A percentile compares a stretch with the other conserved stretches of the same genome.
phyloP scores from a whole-genome alignment of 2,888 invertebrate species.

The Lithophane ornitopus region DNA sequence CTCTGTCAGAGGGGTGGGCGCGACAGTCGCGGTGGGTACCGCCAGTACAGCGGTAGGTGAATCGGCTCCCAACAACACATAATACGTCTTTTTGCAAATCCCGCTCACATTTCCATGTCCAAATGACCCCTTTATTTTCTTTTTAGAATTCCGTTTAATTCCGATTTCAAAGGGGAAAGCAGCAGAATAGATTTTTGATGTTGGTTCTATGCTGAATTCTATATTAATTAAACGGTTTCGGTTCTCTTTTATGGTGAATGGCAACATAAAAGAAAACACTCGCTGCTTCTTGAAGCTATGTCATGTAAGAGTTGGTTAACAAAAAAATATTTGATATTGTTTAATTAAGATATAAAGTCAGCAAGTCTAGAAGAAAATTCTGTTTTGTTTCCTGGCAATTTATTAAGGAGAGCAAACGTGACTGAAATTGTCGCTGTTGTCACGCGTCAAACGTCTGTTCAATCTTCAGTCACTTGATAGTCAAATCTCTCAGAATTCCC shows the following conservation, averaged over 20 bases:
- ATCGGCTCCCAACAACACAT: slow-evolving; percentile 70
- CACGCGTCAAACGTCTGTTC: not conserved
- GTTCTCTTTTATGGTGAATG: not conserved
- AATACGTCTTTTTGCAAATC: slow-evolving; percentile 69
- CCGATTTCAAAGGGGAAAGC: slow-evolving; percentile 34
- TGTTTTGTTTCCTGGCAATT: not conserved
- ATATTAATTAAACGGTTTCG: slow-evolving; percentile 14
- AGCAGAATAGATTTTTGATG: slow-evolving; percentile 30
- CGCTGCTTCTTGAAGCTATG: not conserved
- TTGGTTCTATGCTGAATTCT: slow-evolving; percentile 19
- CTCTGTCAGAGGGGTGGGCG: slow-evolving; percentile 57
- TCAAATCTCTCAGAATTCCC: slow-evolving; percentile 48
- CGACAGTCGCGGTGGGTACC: slow-evolving; percentile 55
- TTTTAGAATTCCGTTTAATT: slow-evolving; percentile 53
- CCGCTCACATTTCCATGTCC: slow-evolving; percentile 65
- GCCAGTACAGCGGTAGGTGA: slow-evolving; percentile 60
- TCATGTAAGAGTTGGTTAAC: not conserved
- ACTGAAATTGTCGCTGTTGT: not conserved
- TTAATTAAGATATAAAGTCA: not conserved
- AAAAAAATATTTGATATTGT: not conserved
- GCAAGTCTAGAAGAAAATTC: too few relatives aligned
- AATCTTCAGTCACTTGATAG: slow-evolving; percentile 23
- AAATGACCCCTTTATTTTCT: slow-evolving; percentile 43
- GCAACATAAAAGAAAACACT: not conserved
- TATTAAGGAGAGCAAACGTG: not conserved